Conservation (phyloP, 2,888 invertebrate genomes). For the Timandra comae region DNA sequence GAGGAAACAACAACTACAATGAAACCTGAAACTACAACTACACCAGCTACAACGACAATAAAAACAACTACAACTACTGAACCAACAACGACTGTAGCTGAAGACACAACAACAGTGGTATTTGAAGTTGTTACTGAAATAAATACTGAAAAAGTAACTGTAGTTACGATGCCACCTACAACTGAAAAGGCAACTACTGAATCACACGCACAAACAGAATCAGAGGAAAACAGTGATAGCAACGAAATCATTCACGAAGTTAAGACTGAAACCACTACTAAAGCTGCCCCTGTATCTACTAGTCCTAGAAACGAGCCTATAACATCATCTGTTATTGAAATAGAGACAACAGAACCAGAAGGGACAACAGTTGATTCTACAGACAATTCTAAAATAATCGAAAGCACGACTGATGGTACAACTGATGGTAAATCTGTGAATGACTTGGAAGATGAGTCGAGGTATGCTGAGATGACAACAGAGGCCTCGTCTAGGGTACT, state of each 20-base stretch:
- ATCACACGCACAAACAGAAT: conserved; percentile 24
- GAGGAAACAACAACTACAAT: conserved; percentile 20
- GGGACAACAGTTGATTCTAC: neutral
- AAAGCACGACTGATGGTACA: conserved; percentile 17
- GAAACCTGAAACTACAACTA: conserved; percentile 18
- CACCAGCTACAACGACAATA: conserved; percentile 16
- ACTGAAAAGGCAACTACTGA: conserved; percentile 26
- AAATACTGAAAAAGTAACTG: conserved; percentile 45
- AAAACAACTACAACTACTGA: conserved; percentile 24
- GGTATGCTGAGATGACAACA: conserved; percentile 49
- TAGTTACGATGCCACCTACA: conserved; percentile 23
- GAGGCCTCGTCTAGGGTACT: conserved; percentile 46
- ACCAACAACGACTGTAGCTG: conserved; percentile 15
- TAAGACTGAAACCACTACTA: conserved; percentile 22
- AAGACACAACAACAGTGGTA: conserved; percentile 37
- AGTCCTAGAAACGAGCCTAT: conserved; percentile 9
- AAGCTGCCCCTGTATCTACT: conserved; percentile 11
- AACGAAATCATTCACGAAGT: conserved; percentile 48
- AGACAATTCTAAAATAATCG: conserved; percentile 6
- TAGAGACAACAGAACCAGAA: neutral
- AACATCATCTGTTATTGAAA: neutral
- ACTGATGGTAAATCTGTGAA: conserved; percentile 39
- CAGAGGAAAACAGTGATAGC: conserved; percentile 55
- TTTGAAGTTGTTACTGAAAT: conserved; percentile 49
- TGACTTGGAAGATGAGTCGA: conserved; percentile 45